Evolutionary conservation across 92 coral and sea anemone genomes (phyloP), one percentile per base, ranked within the genome.

Genomic region (Siderastrea radians): DNA sequence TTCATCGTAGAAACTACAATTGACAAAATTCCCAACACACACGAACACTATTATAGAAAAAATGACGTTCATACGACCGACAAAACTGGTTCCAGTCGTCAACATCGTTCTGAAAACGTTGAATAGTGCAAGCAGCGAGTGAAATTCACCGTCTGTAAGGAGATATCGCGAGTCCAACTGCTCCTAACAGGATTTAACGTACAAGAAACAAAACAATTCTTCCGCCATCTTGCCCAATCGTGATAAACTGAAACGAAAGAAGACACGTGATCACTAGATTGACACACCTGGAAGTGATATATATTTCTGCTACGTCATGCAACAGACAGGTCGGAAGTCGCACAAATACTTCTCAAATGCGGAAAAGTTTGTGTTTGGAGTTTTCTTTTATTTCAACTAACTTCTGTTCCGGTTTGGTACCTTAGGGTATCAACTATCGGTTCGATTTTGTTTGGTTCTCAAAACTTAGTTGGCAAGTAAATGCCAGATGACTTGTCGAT

Each of bases 1-100:
- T 82, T 95, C 96, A 49, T 95, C 98, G 90, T 90, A 88, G 89
- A 95, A 90, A 75, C 96, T 89, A 58, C 90, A 57, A 43, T 50
- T 57, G 72, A 84, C 80, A 84, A 73, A 59, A 73, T 65, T 83
- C 80, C 63, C 61, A 64, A 74, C 50, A 43, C 59, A 62, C 68
- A 64, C 81, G 65, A 75, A 84, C 72, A 74, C 46, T 58, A 70
- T 57, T 13, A 82, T 58, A 7, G 14, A 17, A 3, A 46, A 9
- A 63, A 38, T 60, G 73, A 64, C 5, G 81, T 63, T 84, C 63
- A 61, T 3, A 17, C 81, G 80, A 45, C 63, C 64, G 3, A 65
- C 1, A 60, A 74, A 64, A 19, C 70, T 14, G 6, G 44, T 60
- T 19, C 3, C 87, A 49, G 38, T 10, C 51, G 66, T 44, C 26